A percentile compares a stretch with the other conserved stretches of the same genome.
These are phyloP conservation scores for Pseudomyrmex flavicornis DNA, from an alignment of 1,140 invertebrate species.

Conservation along the genomic window DNA sequence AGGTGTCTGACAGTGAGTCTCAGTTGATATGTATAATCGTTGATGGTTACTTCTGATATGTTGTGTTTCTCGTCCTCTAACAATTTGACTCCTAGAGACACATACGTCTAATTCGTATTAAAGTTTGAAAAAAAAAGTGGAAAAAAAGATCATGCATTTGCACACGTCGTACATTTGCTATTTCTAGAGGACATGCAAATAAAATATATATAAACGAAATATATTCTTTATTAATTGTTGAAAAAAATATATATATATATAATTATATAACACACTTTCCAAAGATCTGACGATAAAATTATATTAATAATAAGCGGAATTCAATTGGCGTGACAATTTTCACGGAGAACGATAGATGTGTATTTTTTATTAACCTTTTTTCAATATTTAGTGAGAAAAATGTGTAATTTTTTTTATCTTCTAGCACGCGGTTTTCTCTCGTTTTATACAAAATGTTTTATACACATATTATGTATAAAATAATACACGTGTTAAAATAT, in stretches of 20 bases:
- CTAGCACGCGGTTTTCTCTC: too few species aligned
- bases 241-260: not conserved
- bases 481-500: too few species aligned
- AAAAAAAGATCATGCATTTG: not conserved
- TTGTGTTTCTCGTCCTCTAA: conserved; percentile 89
- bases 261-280: not conserved
- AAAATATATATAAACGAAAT: not conserved
- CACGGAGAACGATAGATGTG: not conserved
- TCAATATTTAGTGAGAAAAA: too few species aligned
- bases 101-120: too few species aligned
- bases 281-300: not conserved
- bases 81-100: conserved; percentile 87
- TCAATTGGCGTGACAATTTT: not conserved
- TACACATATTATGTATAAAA: too few species aligned
- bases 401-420: too few species aligned
- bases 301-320: not conserved
- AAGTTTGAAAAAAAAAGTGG: too few species aligned
- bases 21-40: conserved; percentile 90
- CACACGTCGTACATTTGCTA: not conserved
- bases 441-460: too few species aligned
- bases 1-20: conserved; percentile 91
- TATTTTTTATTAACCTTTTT: too few species aligned
- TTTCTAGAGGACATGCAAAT: not conserved
- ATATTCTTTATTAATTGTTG: too few species aligned
- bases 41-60: conserved; percentile 87